A percentile compares a stretch with the other conserved stretches of the same genome.
Conservation (phyloP, 2,797 vertebrate genomes). For the Bradypodion ventrale region DNA sequence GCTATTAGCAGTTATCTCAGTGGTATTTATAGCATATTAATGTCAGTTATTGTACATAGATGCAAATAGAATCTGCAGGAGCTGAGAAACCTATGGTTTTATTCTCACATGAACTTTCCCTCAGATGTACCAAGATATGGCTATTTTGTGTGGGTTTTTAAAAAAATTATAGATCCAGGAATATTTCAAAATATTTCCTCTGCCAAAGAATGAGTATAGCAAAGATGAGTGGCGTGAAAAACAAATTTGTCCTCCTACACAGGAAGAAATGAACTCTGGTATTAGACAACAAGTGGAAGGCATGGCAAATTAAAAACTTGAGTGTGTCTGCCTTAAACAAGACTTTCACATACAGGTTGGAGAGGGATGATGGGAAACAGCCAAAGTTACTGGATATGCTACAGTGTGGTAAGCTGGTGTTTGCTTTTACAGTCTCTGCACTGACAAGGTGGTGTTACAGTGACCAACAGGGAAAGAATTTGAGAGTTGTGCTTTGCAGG, state of each 20-base stretch:
- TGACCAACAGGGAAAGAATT: background rate
- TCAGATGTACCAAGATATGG: background rate
- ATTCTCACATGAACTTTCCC: conserved; percentile 45
- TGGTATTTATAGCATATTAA: conserved; percentile 64
- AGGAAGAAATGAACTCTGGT: conserved; percentile 53
- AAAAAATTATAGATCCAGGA: background rate
- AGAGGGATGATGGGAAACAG: conserved; percentile 34
- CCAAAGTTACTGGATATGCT: conserved; percentile 40
- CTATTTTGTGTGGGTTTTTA: conserved; percentile 49
- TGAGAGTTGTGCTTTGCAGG: background rate
- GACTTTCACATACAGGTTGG: conserved; percentile 33
- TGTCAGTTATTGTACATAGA: conserved; percentile 57
- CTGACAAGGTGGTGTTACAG: background rate
- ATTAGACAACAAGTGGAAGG: conserved; percentile 62
- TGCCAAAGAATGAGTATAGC: conserved; percentile 67
- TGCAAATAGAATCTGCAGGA: conserved; percentile 63
- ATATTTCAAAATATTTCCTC: conserved; percentile 49
- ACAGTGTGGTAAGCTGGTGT: background rate
- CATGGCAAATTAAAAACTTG: conserved; percentile 54
- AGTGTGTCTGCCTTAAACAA: conserved; percentile 40
- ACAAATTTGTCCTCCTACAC: conserved; percentile 63
- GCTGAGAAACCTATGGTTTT: conserved; percentile 4
- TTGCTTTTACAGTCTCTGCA: conserved; percentile 16
- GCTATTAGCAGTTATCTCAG: conserved; percentile 58
- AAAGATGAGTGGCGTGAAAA: conserved; percentile 65